Conservation (phyloP, 92 coral and sea anemone genomes). For the Siderastrea siderea region DNA sequence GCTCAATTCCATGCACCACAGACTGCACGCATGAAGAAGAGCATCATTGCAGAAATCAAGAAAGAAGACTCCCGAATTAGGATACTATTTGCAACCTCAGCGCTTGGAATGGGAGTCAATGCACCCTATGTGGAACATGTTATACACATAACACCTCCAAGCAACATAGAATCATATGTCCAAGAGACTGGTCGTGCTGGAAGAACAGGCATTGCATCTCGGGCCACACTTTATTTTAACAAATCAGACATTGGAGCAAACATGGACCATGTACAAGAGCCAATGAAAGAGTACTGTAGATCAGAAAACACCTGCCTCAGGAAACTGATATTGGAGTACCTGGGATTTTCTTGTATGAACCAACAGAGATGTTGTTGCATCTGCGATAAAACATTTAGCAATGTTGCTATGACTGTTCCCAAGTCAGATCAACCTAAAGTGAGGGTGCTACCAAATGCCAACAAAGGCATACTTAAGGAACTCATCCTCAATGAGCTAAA, state of each 20-base stretch:
- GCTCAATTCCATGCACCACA: conserved; percentile 81
- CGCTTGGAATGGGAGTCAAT: conserved; percentile 84
- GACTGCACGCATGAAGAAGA: conserved; percentile 67
- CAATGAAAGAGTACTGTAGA: conserved; percentile 62
- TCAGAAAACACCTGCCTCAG: conserved; percentile 51
- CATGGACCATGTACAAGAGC: conserved; percentile 52
- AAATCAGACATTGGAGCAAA: conserved; percentile 65
- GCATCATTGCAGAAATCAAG: conserved; percentile 57
- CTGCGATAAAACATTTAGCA: conserved; percentile 39
- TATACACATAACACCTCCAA: conserved; percentile 76
- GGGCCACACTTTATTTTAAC: conserved; percentile 65
- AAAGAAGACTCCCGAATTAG: conserved; percentile 62
- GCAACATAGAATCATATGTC: conserved; percentile 68
- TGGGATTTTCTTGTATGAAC: conserved; percentile 55
- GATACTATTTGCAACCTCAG: conserved; percentile 73
- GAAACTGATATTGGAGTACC: conserved; percentile 63
- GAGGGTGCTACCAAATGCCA: conserved; percentile 20
- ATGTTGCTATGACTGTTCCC: neutral
- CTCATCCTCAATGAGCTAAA: conserved; percentile 13
- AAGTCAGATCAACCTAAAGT: conserved; percentile 22
- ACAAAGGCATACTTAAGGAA: conserved; percentile 9
- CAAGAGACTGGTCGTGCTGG: conserved; percentile 83
- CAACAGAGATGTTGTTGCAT: conserved; percentile 61
- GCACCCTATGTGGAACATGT: conserved; percentile 60
- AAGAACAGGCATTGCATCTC: conserved; percentile 57